These are phyloP conservation scores for Lasioglossum morio DNA, from an alignment of 2,888 invertebrate genomes.

Conservation along the genomic window DNA sequence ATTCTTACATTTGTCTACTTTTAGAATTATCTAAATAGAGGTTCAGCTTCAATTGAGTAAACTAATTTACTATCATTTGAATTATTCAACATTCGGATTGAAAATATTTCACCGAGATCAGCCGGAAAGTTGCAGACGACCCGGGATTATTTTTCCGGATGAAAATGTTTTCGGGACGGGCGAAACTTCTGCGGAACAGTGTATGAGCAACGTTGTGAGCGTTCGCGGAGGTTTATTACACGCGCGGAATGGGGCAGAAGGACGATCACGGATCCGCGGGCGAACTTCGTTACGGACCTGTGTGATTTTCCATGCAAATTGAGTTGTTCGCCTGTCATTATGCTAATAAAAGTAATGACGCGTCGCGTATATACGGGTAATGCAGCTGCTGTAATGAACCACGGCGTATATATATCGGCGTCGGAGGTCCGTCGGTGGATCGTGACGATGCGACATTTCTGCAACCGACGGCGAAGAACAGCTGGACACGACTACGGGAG, in stretches of 20 bases:
- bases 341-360: constrained; percentile 81
- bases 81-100: background rate
- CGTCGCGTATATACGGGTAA: constrained; percentile 70
- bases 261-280: constrained; percentile 68
- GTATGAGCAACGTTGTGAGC: background rate
- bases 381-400: constrained; percentile 75
- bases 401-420: constrained; percentile 52
- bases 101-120: background rate
- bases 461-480: constrained; percentile 9
- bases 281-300: constrained; percentile 71
- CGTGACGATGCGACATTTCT: constrained; percentile 60
- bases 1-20: background rate
- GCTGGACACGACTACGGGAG: constrained; percentile 9
- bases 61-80: no score
- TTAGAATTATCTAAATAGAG: background rate
- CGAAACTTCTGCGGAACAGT: constrained; percentile 15
- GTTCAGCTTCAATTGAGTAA: no score
- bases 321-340: constrained; percentile 81
- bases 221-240: constrained; percentile 37
- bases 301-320: constrained; percentile 82
- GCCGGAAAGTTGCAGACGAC: background rate
- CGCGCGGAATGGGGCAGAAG: constrained; percentile 36
- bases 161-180: background rate
- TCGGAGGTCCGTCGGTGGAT: constrained; percentile 63
- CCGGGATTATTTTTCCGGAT: background rate